Evolutionary conservation across 1,140 invertebrate genomes (phyloP).

Genomic region (Oscheius sp.): DNA sequence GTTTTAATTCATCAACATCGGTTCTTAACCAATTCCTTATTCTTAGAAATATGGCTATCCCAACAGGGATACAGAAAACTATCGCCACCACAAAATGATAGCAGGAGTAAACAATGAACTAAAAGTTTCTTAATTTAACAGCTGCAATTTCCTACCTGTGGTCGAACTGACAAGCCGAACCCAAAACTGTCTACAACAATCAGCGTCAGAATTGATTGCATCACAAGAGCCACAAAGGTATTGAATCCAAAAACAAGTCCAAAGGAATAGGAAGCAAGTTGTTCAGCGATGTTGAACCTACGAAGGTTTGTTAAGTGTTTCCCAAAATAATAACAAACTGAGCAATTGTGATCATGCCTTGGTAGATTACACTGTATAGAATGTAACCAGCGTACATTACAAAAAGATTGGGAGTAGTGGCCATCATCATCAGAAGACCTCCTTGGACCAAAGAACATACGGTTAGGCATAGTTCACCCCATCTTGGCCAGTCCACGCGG

Average conservation of each 20-base stretch:
- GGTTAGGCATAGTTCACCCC: slow-evolving; percentile 67
- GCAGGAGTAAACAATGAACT: slow-evolving; percentile 21
- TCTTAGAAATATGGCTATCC: no score
- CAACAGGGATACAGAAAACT: no score
- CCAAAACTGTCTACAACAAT: slow-evolving; percentile 26
- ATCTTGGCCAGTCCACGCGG: slow-evolving; percentile 66
- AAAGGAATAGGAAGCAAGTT: slow-evolving; percentile 77
- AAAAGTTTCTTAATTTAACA: neutral
- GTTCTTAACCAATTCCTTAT: no score
- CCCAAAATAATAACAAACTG: slow-evolving; percentile 70
- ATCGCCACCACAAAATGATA: slow-evolving; percentile 24
- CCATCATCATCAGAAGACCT: slow-evolving; percentile 66
- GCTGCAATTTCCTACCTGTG: slow-evolving; percentile 8
- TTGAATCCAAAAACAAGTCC: slow-evolving; percentile 73
- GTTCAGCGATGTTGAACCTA: slow-evolving; percentile 79
- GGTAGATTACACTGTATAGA: slow-evolving; percentile 75
- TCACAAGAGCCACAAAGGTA: slow-evolving; percentile 25
- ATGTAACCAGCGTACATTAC: slow-evolving; percentile 75
- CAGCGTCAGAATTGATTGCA: slow-evolving; percentile 28
- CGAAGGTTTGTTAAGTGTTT: slow-evolving; percentile 42
- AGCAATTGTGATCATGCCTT: slow-evolving; percentile 79
- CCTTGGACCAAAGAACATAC: slow-evolving; percentile 70
- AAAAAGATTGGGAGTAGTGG: slow-evolving; percentile 67
- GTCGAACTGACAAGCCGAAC: slow-evolving; percentile 20
- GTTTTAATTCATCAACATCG: no score